These are phyloP conservation scores for Achlya flavicornis DNA, from an alignment of 2,888 invertebrate genomes.

Conservation along the genomic window DNA sequence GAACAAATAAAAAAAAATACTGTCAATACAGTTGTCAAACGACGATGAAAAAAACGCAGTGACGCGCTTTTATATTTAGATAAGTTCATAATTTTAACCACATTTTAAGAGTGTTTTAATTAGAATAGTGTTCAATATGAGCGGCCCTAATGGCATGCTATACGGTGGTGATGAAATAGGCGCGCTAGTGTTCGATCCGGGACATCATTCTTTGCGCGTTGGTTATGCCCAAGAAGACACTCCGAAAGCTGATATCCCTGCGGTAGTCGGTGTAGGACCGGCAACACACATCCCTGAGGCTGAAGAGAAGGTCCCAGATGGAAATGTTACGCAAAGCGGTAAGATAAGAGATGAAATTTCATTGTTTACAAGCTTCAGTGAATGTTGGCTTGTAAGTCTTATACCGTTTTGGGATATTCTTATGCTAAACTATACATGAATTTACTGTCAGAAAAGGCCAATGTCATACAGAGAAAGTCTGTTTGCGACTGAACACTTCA, in stretches of 20 bases:
- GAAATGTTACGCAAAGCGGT: slow-evolving; percentile 86
- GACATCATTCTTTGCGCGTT: slow-evolving; percentile 88
- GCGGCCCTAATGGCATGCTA: slow-evolving; percentile 87
- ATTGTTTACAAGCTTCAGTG: not conserved
- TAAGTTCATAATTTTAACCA: not conserved
- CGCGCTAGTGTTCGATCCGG: slow-evolving; percentile 98
- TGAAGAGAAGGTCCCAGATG: slow-evolving; percentile 90
- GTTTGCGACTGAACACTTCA: too few relatives aligned
- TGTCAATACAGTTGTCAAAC: not conserved
- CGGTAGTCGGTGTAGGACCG: slow-evolving; percentile 94
- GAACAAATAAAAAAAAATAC: too few relatives aligned
- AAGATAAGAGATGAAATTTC: slow-evolving; percentile 19
- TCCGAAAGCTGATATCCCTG: slow-evolving; percentile 99
- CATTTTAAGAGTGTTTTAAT: not conserved
- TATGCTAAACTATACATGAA: too few relatives aligned
- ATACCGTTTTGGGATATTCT: too few relatives aligned
- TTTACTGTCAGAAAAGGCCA: too few relatives aligned
- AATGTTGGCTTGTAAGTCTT: not conserved
- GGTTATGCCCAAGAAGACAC: slow-evolving; percentile 99
- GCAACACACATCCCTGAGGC: slow-evolving; percentile 87
- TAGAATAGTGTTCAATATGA: slow-evolving; percentile 51
- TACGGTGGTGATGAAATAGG: slow-evolving; percentile 99
- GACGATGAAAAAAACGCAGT: not conserved
- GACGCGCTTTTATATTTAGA: not conserved
- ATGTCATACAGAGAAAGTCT: too few relatives aligned